Conservation (phyloP, 2,113 vertebrate species). For the Aegithalos caudatus region DNA sequence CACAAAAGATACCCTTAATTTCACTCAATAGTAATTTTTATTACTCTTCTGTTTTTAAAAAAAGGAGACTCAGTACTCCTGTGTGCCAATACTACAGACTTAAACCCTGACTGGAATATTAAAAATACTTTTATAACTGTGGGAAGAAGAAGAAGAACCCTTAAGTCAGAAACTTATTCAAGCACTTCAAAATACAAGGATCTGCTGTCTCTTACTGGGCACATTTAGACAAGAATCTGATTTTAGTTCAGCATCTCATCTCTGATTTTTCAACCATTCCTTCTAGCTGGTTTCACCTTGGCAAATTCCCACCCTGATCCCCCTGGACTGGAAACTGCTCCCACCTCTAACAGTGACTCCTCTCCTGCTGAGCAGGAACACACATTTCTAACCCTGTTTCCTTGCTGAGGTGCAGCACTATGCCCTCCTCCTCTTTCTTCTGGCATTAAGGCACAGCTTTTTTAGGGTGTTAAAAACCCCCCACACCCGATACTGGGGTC, state of each 20-base stretch:
- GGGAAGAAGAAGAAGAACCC: neutral
- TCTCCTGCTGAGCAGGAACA: neutral
- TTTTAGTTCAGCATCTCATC: neutral
- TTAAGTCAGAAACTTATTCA: neutral
- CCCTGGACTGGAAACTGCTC: neutral
- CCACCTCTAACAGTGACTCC: neutral
- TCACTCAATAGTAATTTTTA: neutral
- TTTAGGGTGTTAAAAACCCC: neutral
- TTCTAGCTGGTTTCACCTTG: neutral
- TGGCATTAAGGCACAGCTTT: neutral
- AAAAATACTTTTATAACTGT: neutral
- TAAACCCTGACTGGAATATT: constrained; percentile 27
- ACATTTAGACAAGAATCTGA: neutral
- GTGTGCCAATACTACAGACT: neutral
- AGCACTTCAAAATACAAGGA: neutral
- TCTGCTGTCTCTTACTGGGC: neutral
- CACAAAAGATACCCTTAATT: neutral
- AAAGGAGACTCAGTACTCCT: neutral
- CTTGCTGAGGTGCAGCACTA: neutral
- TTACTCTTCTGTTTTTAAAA: neutral
- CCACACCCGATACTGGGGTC: neutral
- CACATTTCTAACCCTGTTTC: constrained; percentile 4
- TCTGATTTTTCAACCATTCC: neutral
- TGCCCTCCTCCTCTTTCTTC: neutral
- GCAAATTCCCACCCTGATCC: neutral